phyloP scores from a whole-genome alignment of 2,888 invertebrate species.

The Cephus pulcher region DNA sequence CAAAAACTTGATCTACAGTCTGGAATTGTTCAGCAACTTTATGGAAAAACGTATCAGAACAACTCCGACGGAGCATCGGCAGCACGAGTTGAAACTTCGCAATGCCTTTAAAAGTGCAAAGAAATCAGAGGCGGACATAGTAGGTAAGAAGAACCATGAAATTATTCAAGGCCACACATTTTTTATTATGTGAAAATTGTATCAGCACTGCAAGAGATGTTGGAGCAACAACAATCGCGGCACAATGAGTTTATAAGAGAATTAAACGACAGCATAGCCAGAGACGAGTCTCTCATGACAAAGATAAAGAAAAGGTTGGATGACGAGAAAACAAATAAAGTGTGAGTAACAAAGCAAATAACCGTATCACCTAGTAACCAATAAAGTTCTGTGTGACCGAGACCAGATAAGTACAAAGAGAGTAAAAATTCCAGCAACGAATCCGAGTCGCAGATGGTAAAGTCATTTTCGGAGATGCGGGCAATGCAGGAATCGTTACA shows the following conservation, averaged over 20 bases:
- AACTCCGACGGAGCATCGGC: conserved; percentile 22
- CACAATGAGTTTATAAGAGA: conserved; percentile 19
- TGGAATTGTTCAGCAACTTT: conserved; percentile 1
- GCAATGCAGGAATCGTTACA: conserved; percentile 15
- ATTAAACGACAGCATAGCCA: conserved; percentile 20
- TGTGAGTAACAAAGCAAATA: conserved; percentile 15
- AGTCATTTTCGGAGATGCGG: conserved; percentile 7
- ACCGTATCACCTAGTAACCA: neutral
- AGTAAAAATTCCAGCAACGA: conserved; percentile 2
- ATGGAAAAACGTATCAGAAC: conserved; percentile 30
- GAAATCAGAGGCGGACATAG: conserved; percentile 22
- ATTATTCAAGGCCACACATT: neutral
- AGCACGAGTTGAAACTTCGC: conserved; percentile 26
- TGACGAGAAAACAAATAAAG: conserved; percentile 19
- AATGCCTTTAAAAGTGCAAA: conserved; percentile 19
- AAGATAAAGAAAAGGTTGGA: conserved; percentile 21
- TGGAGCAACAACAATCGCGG: conserved; percentile 15
- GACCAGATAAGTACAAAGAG: neutral
- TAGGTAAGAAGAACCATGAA: conserved; percentile 20
- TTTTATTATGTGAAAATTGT: neutral
- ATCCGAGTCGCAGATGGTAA: conserved; percentile 23
- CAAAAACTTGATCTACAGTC: neutral
- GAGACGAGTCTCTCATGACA: conserved; percentile 21
- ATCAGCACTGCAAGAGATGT: conserved; percentile 20
- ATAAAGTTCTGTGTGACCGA: neutral